Conservation (phyloP, 2,888 invertebrate genomes). For the Tiliacea citrago region DNA sequence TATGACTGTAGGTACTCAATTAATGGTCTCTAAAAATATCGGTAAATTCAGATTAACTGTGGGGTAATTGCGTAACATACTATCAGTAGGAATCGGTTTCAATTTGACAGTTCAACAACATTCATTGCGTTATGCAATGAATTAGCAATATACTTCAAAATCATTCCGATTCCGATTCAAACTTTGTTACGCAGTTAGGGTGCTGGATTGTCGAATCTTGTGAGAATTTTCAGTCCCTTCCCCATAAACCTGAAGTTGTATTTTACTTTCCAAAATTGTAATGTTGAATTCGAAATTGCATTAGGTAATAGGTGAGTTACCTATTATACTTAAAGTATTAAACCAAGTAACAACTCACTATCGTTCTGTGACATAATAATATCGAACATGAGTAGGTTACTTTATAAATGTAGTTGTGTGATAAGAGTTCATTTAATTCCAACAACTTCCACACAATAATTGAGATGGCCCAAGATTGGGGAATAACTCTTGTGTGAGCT, state of each 20-base stretch:
- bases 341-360: no score
- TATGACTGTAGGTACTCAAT: neutral
- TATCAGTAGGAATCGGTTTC: no score
- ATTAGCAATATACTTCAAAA: no score
- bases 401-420: no score
- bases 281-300: neutral
- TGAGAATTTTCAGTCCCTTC: neutral
- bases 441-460: neutral
- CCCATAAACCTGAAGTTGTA: neutral
- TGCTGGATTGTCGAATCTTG: neutral
- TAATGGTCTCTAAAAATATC: neutral
- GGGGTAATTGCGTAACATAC: no score
- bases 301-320: neutral
- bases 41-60: neutral
- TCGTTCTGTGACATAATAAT: no score
- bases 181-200: no score
- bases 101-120: no score
- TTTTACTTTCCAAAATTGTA: neutral
- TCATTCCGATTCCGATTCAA: no score
- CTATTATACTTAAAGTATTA: no score
- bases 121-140: no score
- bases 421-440: neutral
- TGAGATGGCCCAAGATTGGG: constrained; percentile 1
- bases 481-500: constrained; percentile 1
- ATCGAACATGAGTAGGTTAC: no score